Percentiles rank a stretch among this genome's conserved stretches.
These are phyloP conservation scores for Zapornia atra DNA, from an alignment of 2,113 vertebrate genomes.

Conservation along the genomic window DNA sequence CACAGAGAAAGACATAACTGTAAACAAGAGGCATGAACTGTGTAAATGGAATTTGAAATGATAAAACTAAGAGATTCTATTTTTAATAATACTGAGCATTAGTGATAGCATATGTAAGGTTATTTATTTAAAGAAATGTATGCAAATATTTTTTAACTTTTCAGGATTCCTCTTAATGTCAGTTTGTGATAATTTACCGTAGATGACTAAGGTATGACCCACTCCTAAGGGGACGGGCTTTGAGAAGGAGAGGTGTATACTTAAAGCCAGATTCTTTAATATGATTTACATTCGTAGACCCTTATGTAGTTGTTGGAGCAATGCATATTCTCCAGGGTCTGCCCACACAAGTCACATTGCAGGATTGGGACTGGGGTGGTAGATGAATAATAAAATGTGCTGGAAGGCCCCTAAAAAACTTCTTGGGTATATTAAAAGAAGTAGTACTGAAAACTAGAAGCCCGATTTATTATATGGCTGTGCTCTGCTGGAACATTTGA, in stretches of 20 bases:
- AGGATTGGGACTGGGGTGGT: not conserved
- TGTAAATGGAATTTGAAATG: not conserved
- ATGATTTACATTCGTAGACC: not conserved
- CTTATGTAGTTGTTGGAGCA: not conserved
- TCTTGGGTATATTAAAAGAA: slow-evolving; percentile 15
- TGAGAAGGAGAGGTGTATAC: not conserved
- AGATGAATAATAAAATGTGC: not conserved
- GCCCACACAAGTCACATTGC: not conserved
- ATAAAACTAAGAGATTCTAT: not conserved
- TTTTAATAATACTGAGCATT: not conserved
- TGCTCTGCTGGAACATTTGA: slow-evolving; percentile 33
- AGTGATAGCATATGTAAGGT: not conserved
- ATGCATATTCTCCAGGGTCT: not conserved
- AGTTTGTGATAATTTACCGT: not conserved
- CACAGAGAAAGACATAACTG: not conserved
- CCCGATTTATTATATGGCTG: slow-evolving; percentile 1
- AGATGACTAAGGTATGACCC: not conserved
- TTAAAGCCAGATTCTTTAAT: not conserved
- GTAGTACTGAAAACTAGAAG: slow-evolving; percentile 28
- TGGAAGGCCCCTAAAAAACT: slow-evolving; percentile 14
- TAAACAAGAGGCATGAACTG: not conserved
- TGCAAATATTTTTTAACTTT: not conserved
- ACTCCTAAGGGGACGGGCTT: not conserved
- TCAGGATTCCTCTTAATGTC: not conserved
- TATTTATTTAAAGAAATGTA: not conserved